Evolutionary conservation across 2,888 invertebrate species (phyloP).

Genomic region (Strigamia transsilvanica): DNA sequence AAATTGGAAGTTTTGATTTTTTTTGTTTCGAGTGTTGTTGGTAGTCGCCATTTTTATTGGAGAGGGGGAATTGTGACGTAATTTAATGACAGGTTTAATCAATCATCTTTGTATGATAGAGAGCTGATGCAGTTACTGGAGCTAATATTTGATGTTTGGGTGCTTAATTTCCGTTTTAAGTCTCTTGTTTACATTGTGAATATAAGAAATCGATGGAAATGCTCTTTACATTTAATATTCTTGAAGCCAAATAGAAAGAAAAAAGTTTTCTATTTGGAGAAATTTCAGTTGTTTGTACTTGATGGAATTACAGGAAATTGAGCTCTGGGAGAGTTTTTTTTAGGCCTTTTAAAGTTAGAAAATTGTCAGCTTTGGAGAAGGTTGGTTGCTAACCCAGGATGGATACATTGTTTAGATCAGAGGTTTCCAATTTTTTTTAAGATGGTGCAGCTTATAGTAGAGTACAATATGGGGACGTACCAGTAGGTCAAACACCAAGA

Average conservation of each 20-base stretch:
- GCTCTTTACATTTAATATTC: background rate
- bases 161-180: background rate
- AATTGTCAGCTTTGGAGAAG: no score
- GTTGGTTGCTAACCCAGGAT: no score
- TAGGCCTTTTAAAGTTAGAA: no score
- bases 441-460: no score
- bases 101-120: background rate
- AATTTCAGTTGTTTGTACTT: no score
- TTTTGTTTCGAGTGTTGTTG: background rate
- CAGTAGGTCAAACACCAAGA: no score
- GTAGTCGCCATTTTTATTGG: background rate
- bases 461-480: no score
- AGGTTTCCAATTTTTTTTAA: no score
- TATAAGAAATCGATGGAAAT: background rate
- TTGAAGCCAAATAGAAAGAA: background rate
- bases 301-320: no score
- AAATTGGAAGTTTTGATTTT: background rate
- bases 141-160: conserved; percentile 1
- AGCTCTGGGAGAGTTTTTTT: no score
- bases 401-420: no score
- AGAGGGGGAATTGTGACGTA: background rate
- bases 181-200: background rate
- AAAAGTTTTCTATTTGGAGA: no score
- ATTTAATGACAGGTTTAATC: conserved; percentile 22
- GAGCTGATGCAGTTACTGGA: background rate